These are phyloP conservation scores for Electrona antarctica DNA, from an alignment of 2,113 vertebrate genomes.

Conservation along the genomic window DNA sequence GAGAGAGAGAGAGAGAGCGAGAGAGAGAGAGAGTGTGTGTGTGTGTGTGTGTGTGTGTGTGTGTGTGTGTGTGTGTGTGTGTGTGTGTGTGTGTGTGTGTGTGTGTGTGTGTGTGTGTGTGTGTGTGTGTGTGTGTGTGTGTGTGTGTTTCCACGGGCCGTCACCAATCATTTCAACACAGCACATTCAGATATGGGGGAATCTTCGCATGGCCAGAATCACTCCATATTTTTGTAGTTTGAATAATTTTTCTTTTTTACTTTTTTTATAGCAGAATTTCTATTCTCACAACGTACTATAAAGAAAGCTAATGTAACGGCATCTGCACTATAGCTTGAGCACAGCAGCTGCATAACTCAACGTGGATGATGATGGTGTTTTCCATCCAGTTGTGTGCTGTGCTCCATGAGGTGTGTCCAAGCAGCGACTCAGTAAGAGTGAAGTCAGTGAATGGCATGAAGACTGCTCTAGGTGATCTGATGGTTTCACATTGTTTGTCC, in stretches of 20 bases:
- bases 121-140: conserved; percentile 20
- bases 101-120: conserved; percentile 30
- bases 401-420: no score
- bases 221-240: background rate
- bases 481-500: conserved; percentile 63
- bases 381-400: no score
- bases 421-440: no score
- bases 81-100: conserved; percentile 14
- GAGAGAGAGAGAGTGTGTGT: conserved; percentile 57
- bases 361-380: no score
- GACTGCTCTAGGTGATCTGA: conserved; percentile 18
- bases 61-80: conserved; percentile 29
- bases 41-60: background rate
- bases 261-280: no score
- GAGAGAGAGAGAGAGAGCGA: conserved; percentile 20
- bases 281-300: no score
- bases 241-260: no score
- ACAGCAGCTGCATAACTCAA: no score
- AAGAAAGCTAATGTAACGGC: no score
- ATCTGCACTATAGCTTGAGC: no score
- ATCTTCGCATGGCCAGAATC: conserved; percentile 29
- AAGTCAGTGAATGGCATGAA: no score
- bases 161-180: conserved; percentile 59
- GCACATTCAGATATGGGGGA: conserved; percentile 50
- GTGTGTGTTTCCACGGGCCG: conserved; percentile 22